These are phyloP conservation scores for Ganaspis sp. DNA, from an alignment of 1,140 invertebrate genomes.

Conservation along the genomic window DNA sequence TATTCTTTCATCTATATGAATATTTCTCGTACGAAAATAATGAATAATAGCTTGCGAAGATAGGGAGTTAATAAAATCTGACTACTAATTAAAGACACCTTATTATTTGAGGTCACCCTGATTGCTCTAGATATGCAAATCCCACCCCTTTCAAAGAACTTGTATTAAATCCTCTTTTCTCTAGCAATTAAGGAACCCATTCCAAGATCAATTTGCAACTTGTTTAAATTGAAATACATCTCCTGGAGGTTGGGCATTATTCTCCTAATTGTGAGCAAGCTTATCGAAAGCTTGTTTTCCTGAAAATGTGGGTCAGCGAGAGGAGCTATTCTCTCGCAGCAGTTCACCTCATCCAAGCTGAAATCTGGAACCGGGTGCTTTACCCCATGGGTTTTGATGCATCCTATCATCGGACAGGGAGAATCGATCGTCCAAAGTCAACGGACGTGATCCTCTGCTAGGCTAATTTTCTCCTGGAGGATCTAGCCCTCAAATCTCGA, in stretches of 20 bases:
- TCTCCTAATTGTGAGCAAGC: conserved; percentile 14
- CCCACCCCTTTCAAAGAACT: background rate
- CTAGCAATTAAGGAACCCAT: background rate
- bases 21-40: no score
- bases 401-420: background rate
- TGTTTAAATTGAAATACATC: background rate
- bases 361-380: background rate
- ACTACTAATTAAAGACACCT: no score
- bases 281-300: conserved; percentile 28
- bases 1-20: no score
- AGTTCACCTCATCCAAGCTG: background rate
- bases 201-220: background rate
- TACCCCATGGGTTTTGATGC: background rate
- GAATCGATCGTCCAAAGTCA: background rate
- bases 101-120: no score
- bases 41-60: no score
- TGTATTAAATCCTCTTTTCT: background rate
- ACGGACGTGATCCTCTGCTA: background rate
- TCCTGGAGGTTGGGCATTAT: background rate
- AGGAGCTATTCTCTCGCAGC: background rate
- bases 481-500: background rate
- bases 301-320: conserved; percentile 1
- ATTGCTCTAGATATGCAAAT: no score
- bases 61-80: no score
- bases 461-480: background rate